phyloP scores from a whole-genome alignment of 2,113 vertebrate species.

The Pollimyrus isidori region DNA sequence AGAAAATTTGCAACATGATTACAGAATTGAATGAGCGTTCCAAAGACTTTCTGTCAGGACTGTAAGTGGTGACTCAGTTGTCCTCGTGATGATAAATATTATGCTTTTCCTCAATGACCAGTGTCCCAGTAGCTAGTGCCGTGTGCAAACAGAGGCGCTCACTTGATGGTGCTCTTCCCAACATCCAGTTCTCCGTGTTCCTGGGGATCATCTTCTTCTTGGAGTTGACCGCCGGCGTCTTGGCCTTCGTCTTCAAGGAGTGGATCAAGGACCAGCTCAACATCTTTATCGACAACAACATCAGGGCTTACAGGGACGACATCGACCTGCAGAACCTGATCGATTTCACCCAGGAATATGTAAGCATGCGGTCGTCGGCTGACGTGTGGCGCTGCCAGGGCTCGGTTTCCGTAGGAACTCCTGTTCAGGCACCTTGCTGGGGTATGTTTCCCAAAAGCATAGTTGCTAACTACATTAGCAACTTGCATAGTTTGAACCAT shows the following conservation, averaged over 20 bases:
- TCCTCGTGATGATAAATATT: neutral
- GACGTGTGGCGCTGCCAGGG: no score
- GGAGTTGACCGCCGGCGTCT: conserved; percentile 91
- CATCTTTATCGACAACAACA: conserved; percentile 99
- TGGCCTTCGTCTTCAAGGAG: conserved; percentile 98
- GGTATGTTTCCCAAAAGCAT: no score
- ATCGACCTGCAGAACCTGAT: conserved; percentile 98
- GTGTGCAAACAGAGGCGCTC: neutral
- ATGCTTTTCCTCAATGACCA: neutral
- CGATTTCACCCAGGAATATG: conserved; percentile 98
- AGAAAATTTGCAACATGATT: neutral
- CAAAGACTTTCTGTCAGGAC: neutral
- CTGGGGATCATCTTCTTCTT: conserved; percentile 98
- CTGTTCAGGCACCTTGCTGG: neutral
- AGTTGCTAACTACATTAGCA: no score
- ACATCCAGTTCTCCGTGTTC: conserved; percentile 87
- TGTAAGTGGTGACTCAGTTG: neutral
- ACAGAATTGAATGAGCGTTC: neutral
- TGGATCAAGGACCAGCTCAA: conserved; percentile 99
- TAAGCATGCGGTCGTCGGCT: conserved; percentile 51
- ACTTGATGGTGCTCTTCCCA: conserved; percentile 3
- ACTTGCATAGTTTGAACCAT: no score
- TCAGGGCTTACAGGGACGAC: conserved; percentile 92
- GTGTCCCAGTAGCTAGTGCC: neutral
- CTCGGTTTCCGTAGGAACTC: neutral